phyloP scores from a whole-genome alignment of 2,113 vertebrate species.

The human region DNA sequence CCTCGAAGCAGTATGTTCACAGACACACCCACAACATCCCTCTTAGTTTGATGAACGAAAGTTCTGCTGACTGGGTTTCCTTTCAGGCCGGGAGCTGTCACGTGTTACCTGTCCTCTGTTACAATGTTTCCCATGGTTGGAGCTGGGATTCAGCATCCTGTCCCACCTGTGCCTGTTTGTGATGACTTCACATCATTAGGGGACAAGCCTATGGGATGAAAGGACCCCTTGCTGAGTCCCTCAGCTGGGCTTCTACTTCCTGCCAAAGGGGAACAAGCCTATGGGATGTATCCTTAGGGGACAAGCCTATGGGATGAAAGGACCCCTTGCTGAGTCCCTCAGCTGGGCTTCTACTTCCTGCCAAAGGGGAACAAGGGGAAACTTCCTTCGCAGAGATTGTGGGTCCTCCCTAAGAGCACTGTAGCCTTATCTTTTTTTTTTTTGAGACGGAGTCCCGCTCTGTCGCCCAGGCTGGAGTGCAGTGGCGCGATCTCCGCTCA shows the following conservation, averaged over 20 bases:
- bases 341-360: too few relatives aligned
- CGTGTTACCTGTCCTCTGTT: neutral
- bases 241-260: neutral
- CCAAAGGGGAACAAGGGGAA: too few relatives aligned
- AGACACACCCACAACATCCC: neutral
- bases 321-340: neutral
- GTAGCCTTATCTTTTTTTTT: too few relatives aligned
- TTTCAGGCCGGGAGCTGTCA: neutral
- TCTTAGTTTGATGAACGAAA: neutral
- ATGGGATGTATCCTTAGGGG: too few relatives aligned
- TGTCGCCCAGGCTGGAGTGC: too few relatives aligned
- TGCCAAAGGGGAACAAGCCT: too few relatives aligned
- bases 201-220: neutral
- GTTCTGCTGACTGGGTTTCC: neutral
- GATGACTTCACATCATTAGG: neutral
- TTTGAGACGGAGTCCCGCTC: too few relatives aligned
- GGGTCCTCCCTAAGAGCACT: neutral
- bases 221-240: neutral
- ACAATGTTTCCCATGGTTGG: neutral
- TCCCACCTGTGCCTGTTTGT: neutral
- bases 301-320: neutral
- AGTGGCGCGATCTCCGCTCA: too few relatives aligned
- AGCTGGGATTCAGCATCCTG: neutral
- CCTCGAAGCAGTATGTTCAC: neutral
- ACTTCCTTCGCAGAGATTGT: neutral